A percentile compares a stretch with the other conserved stretches of the same genome.
phyloP scores from a whole-genome alignment of 2,797 vertebrate species.

The Notamacropus eugenii region DNA sequence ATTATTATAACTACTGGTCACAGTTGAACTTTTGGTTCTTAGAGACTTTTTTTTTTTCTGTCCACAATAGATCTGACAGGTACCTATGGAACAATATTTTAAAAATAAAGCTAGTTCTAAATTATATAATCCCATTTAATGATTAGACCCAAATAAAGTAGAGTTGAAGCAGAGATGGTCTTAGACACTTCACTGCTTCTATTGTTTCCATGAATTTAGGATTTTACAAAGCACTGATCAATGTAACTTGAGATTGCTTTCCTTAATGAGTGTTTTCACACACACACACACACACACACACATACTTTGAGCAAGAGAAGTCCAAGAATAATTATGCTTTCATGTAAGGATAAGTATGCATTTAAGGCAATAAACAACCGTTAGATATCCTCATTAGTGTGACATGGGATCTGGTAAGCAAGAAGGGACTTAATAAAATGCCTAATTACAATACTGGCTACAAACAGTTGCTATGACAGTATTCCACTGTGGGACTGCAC shows the following conservation, averaged over 20 bases:
- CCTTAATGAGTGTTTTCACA: constrained; percentile 49
- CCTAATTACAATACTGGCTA: constrained; percentile 57
- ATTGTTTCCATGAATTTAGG: constrained; percentile 34
- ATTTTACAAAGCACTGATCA: constrained; percentile 33
- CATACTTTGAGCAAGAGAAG: background rate
- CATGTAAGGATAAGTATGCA: constrained; percentile 61
- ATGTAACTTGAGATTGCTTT: background rate
- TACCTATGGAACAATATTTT: background rate
- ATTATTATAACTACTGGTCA: background rate
- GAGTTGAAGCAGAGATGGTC: background rate
- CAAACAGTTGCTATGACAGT: constrained; percentile 43
- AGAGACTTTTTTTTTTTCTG: background rate
- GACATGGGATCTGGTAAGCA: constrained; percentile 54
- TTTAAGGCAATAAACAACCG: constrained; percentile 69
- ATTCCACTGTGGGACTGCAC: background rate
- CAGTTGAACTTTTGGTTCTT: background rate
- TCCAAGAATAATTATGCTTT: constrained; percentile 58
- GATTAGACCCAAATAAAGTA: background rate
- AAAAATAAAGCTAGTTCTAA: background rate
- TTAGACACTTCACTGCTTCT: constrained; percentile 29
- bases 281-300: background rate
- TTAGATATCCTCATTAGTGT: constrained; percentile 66
- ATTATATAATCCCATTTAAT: background rate
- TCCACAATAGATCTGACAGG: background rate
- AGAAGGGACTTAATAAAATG: constrained; percentile 56